A percentile compares a stretch with the other conserved stretches of the same genome.
phyloP scores from a whole-genome alignment of 2,113 vertebrate species.

The Megalops atlanticus region DNA sequence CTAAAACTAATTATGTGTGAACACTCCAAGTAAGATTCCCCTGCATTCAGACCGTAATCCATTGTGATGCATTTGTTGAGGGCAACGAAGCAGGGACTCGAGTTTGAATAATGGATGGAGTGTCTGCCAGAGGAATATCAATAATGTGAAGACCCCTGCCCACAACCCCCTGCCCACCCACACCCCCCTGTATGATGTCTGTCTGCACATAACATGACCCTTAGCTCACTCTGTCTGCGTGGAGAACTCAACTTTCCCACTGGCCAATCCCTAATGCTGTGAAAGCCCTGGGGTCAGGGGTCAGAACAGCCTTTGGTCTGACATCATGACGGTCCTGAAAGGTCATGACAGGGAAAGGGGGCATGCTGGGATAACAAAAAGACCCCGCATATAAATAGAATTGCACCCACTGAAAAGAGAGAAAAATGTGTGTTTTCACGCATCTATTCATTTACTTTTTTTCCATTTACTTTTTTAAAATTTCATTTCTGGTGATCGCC shows the following conservation, averaged over 20 bases:
- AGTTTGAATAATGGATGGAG: conserved; percentile 48
- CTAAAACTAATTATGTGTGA: not conserved
- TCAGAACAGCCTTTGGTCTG: conserved; percentile 45
- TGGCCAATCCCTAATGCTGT: conserved; percentile 45
- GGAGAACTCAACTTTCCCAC: conserved; percentile 57
- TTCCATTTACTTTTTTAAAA: not conserved
- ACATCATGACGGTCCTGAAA: conserved; percentile 53
- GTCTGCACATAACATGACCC: not conserved
- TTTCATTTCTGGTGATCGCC: too few species aligned
- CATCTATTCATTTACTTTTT: not conserved
- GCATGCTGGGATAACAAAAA: conserved; percentile 48
- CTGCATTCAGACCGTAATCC: conserved; percentile 43
- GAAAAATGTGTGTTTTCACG: conserved; percentile 39
- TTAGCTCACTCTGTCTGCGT: conserved; percentile 25
- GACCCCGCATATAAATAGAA: conserved; percentile 39
- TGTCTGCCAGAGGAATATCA: conserved; percentile 36
- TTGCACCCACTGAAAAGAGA: conserved; percentile 44
- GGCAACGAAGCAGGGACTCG: conserved; percentile 42
- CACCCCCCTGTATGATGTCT: conserved; percentile 9
- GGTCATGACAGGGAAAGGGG: conserved; percentile 50
- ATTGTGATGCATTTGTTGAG: conserved; percentile 35
- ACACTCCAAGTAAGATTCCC: conserved; percentile 10
- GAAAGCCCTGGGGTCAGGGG: conserved; percentile 52
- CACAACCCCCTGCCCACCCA: conserved; percentile 37
- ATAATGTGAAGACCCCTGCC: conserved; percentile 24